A percentile compares a stretch with the other conserved stretches of the same genome.
phyloP scores from a whole-genome alignment of 2,797 vertebrate genomes.

The Podargus strigoides region DNA sequence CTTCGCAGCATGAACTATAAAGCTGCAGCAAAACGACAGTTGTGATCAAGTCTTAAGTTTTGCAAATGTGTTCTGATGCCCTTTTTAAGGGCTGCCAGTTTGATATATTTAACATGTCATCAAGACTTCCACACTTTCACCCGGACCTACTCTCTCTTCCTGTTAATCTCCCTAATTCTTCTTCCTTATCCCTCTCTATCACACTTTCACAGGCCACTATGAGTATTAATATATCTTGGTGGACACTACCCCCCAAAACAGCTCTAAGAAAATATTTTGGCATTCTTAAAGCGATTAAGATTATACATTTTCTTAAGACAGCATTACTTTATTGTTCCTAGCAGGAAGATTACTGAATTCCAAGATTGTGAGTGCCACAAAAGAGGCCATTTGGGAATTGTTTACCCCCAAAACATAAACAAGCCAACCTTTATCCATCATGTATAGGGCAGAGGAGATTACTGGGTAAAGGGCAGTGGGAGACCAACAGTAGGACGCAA shows the following conservation, averaged over 20 bases:
- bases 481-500: not conserved
- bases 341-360: not conserved
- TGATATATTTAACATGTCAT: not conserved
- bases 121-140: not conserved
- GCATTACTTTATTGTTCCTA: not conserved
- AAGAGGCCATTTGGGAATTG: not conserved
- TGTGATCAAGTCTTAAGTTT: not conserved
- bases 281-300: not conserved
- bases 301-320: not conserved
- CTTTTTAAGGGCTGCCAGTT: not conserved
- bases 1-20: not conserved
- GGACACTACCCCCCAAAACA: not conserved
- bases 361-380: not conserved
- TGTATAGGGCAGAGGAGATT: not conserved
- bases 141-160: not conserved
- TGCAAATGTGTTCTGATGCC: not conserved
- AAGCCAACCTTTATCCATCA: not conserved
- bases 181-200: not conserved
- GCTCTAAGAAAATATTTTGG: not conserved
- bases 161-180: not conserved
- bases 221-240: not conserved
- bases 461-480: not conserved
- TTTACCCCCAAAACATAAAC: not conserved
- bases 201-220: not conserved
- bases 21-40: not conserved